Conservation (phyloP, 2,888 invertebrate species). For the Dynastes tityus region DNA sequence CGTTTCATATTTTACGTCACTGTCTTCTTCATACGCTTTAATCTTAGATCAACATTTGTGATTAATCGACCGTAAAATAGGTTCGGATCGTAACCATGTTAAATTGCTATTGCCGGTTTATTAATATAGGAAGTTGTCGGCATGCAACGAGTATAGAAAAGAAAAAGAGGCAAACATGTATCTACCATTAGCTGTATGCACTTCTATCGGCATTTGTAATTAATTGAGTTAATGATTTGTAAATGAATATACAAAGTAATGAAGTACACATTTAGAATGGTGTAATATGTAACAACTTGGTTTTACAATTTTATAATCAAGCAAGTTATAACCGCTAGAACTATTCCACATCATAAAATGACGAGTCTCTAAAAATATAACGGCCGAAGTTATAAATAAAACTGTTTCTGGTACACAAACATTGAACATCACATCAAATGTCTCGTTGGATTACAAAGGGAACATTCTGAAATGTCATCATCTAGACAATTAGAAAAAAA, state of each 20-base stretch:
- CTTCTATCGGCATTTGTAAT: not conserved
- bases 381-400: too few species aligned
- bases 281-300: too few species aligned
- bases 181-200: not conserved
- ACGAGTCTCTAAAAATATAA: too few species aligned
- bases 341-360: too few species aligned
- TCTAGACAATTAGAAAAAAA: too few species aligned
- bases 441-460: too few species aligned
- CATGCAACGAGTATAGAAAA: not conserved
- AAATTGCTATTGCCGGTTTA: constrained; percentile 47
- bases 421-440: too few species aligned
- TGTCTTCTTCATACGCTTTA: constrained; percentile 27
- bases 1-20: constrained; percentile 4
- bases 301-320: too few species aligned
- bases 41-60: constrained; percentile 30
- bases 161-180: not conserved
- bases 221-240: not conserved
- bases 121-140: constrained; percentile 43
- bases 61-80: constrained; percentile 50
- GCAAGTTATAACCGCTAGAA: too few species aligned
- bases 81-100: constrained; percentile 42
- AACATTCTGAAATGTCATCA: too few species aligned
- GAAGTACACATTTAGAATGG: not conserved
- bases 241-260: not conserved
- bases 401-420: too few species aligned